Evolutionary conservation across 2,797 vertebrate genomes (phyloP).

Genomic region (Alfaro cultratus): DNA sequence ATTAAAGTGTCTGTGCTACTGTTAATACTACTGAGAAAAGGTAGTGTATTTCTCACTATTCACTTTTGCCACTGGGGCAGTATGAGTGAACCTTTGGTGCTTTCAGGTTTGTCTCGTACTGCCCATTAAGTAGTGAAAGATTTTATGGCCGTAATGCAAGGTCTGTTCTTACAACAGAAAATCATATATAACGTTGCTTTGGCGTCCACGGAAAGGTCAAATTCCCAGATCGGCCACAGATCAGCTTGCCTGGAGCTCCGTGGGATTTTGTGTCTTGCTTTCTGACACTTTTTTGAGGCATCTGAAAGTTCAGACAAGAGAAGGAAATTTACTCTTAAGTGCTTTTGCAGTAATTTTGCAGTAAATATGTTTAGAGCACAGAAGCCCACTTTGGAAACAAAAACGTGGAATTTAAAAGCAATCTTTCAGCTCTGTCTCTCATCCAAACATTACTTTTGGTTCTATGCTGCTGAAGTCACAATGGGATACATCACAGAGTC

Average conservation of each 20-base stretch:
- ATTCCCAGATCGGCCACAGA: conserved; percentile 49
- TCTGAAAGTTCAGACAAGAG: conserved; percentile 50
- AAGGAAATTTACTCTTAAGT: conserved; percentile 41
- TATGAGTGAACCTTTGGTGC: conserved; percentile 31
- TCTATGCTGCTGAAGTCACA: conserved; percentile 61
- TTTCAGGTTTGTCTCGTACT: conserved; percentile 46
- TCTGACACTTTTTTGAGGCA: conserved; percentile 52
- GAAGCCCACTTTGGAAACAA: conserved; percentile 73
- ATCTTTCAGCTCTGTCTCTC: conserved; percentile 43
- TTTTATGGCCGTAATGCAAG: conserved; percentile 55
- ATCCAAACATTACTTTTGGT: conserved; percentile 52
- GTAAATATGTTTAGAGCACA: conserved; percentile 69
- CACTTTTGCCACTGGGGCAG: conserved; percentile 11
- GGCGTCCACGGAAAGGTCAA: conserved; percentile 43
- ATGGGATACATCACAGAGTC: conserved; percentile 74
- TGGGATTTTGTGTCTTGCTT: conserved; percentile 38
- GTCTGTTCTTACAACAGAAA: conserved; percentile 56
- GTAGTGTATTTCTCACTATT: conserved; percentile 13
- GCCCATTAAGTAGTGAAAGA: conserved; percentile 56
- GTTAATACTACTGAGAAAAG: neutral
- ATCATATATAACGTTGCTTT: conserved; percentile 61
- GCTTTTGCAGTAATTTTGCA: conserved; percentile 60
- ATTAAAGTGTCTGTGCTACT: too few relatives aligned
- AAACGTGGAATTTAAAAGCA: conserved; percentile 67
- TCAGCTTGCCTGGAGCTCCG: conserved; percentile 30